Base-by-base conservation (phyloP, 2,113 vertebrate species). In the Tympanuchus pallidicinctus region DNA sequence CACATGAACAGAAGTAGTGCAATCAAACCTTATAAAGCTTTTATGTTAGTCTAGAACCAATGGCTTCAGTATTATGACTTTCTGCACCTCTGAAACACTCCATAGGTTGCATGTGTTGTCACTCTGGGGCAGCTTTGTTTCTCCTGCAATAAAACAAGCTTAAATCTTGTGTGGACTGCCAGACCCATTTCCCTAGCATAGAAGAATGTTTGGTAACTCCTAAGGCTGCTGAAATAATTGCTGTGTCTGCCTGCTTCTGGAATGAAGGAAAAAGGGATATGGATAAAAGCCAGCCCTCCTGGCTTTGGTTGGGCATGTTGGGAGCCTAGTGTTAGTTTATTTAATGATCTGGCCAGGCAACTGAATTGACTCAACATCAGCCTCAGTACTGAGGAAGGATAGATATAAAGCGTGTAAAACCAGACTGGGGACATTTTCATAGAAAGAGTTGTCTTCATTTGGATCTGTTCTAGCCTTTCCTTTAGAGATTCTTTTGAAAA, bases 191-290 rank as follows among this genome's bases (percentile, higher is more conserved):
- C 82, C 76, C 90, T 83, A 96, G 86, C 93, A 91, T 76, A 95
- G 91, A 95, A 88, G 89, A 95, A 88, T 93, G 94, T 95, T 97
- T 93, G 95, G 85, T 95, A 95, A 95, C 94, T 92, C 79, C 88
- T 94, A 92, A 93, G 80, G 82, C 94, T 96, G 91, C 95, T 94
- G 88, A 91, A 95, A 94, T 93, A 94, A 93, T 93, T 91, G 90
- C 91, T 95, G 32, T 95, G 91, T 93, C 91, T 32, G 72, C 85
- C 94, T 95, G 85, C 91, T 96, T 93, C 85, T 97, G 93, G 93
- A 95, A 67, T 95, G 91, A 90, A 95, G 30, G 91, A 69, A 96
- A 92, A 96, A 82, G 94, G 96, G 89, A 88, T 94, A 80, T 94
- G 94, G 95, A 91, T 93, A 95, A 93, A 93, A 93, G 87, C 88